Evolutionary conservation across 2,888 invertebrate genomes (phyloP).

Genomic region (Pristionchus entomophagus): DNA sequence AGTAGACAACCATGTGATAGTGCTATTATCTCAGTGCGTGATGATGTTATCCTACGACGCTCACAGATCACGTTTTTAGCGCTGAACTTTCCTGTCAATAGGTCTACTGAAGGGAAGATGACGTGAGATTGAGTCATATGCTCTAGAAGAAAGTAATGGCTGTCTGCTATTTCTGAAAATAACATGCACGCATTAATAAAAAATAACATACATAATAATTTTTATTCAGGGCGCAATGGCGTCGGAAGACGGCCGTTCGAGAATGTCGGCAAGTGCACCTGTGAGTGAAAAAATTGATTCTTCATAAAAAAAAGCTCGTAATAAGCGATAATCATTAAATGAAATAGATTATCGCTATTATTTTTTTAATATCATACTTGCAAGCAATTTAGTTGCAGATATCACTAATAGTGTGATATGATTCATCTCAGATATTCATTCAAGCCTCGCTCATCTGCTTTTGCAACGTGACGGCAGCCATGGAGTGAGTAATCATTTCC

Average conservation of each 20-base stretch:
- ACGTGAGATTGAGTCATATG: too few relatives aligned
- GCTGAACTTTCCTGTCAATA: neutral
- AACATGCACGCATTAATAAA: neutral
- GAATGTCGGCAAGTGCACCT: neutral
- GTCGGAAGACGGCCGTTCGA: neutral
- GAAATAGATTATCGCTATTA: too few relatives aligned
- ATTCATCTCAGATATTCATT: too few relatives aligned
- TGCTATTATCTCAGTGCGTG: neutral
- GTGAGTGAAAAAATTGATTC: neutral
- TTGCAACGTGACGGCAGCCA: neutral
- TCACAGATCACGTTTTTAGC: neutral
- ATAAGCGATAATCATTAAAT: neutral
- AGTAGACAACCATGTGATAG: neutral
- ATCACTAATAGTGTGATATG: neutral
- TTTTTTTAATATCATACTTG: neutral
- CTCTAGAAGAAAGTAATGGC: too few relatives aligned
- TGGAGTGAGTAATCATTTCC: neutral
- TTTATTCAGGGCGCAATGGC: neutral
- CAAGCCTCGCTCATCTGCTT: too few relatives aligned
- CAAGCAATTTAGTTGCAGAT: neutral
- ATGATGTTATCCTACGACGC: neutral
- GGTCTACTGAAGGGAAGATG: too few relatives aligned
- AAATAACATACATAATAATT: neutral
- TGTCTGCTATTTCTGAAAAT: too few relatives aligned
- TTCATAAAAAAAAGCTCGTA: neutral